Conservation (phyloP, 2,797 vertebrate species). For the Rhincodon typus region DNA sequence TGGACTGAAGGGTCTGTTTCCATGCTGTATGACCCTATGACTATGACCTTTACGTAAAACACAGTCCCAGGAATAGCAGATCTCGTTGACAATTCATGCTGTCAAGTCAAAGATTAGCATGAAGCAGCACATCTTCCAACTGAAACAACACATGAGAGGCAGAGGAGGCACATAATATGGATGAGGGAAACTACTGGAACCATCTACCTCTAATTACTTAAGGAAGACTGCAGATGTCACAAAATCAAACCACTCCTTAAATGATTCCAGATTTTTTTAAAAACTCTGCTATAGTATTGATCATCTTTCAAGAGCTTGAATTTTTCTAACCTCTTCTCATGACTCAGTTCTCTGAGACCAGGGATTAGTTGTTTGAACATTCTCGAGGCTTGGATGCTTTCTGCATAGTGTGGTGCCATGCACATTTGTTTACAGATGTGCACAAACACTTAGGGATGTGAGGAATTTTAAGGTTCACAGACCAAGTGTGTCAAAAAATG, state of each 20-base stretch:
- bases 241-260: background rate
- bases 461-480: background rate
- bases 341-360: background rate
- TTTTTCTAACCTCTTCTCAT: background rate
- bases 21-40: no score
- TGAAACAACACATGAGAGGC: background rate
- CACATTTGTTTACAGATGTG: background rate
- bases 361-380: background rate
- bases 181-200: background rate
- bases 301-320: background rate
- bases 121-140: background rate
- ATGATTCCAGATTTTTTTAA: background rate
- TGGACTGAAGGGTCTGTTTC: no score
- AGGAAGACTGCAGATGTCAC: background rate
- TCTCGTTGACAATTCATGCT: background rate
- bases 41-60: background rate
- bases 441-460: background rate
- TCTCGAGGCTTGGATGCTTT: background rate
- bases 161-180: background rate
- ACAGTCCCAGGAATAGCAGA: background rate
- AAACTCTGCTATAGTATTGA: background rate
- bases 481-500: background rate
- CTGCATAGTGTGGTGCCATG: background rate
- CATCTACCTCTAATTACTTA: background rate
- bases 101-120: background rate